Conservation (phyloP, 2,888 invertebrate genomes). For the Latheticus oryzae region DNA sequence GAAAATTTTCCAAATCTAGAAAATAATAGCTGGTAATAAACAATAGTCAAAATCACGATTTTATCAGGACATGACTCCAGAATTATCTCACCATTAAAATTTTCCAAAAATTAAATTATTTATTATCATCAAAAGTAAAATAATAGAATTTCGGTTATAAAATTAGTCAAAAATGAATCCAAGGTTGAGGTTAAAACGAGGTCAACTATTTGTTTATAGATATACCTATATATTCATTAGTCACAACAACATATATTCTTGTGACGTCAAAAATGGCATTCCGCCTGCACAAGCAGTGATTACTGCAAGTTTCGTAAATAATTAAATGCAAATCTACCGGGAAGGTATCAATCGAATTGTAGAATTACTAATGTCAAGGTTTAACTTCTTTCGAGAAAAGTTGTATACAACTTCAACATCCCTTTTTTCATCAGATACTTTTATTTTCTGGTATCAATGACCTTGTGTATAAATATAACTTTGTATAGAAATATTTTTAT, state of each 20-base stretch:
- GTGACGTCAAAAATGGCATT: conserved; percentile 28
- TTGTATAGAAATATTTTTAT: conserved; percentile 30
- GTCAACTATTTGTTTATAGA: conserved; percentile 14
- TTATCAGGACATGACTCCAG: conserved; percentile 1
- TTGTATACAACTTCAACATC: no score
- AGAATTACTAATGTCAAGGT: conserved; percentile 14
- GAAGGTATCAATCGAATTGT: conserved; percentile 5
- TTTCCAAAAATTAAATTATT: no score
- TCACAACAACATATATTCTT: conserved; percentile 22
- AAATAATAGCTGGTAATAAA: conserved; percentile 1
- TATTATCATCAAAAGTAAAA: not conserved
- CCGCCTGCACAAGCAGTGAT: conserved; percentile 15
- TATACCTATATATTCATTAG: no score
- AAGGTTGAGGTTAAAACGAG: conserved; percentile 26
- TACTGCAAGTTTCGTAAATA: conserved; percentile 11
- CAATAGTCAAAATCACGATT: conserved; percentile 1
- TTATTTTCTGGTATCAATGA: conserved; percentile 29
- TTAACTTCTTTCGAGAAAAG: not conserved
- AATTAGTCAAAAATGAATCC: conserved; percentile 15
- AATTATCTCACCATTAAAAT: no score
- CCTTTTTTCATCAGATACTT: conserved; percentile 15
- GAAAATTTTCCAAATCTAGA: conserved; percentile 13
- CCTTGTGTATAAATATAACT: conserved; percentile 33
- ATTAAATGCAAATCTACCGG: not conserved
- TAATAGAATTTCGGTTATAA: conserved; percentile 5